These are phyloP conservation scores for Aricia agestis DNA, from an alignment of 1,140 invertebrate species.

Conservation along the genomic window DNA sequence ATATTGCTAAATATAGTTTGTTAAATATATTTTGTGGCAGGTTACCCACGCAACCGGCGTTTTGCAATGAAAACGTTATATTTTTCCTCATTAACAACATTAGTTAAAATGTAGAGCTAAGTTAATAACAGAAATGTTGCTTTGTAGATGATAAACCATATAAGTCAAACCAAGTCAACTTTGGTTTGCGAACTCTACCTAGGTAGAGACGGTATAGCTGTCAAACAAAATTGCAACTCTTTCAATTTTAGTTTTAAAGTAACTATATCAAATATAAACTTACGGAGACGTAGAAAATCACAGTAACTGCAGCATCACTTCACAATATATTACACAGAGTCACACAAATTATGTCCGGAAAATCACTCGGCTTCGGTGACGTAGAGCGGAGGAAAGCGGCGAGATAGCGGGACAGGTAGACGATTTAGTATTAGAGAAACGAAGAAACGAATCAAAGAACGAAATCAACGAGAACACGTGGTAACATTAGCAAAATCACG, in stretches of 20 bases:
- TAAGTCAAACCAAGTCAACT: too few relatives aligned
- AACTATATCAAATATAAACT: slow-evolving; percentile 30
- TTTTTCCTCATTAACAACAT: background rate
- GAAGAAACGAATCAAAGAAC: slow-evolving; percentile 15
- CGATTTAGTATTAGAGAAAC: slow-evolving; percentile 23
- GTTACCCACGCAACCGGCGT: background rate
- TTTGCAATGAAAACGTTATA: background rate
- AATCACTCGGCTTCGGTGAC: slow-evolving; percentile 37
- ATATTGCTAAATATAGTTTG: background rate
- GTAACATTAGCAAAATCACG: slow-evolving; percentile 59
- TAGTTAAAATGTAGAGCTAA: too few relatives aligned
- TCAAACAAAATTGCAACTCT: too few relatives aligned
- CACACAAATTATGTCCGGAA: slow-evolving; percentile 32
- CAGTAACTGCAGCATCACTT: slow-evolving; percentile 45
- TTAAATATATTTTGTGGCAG: background rate
- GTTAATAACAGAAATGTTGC: too few relatives aligned
- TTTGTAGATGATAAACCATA: too few relatives aligned
- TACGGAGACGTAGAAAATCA: slow-evolving; percentile 47
- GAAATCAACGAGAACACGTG: slow-evolving; percentile 48
- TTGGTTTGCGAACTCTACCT: too few relatives aligned
- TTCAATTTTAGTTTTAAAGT: background rate
- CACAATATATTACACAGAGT: slow-evolving; percentile 52
- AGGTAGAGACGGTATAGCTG: too few relatives aligned
- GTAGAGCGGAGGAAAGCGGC: slow-evolving; percentile 16
- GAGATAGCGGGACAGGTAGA: slow-evolving; percentile 10